Evolutionary conservation across 2,797 vertebrate genomes (phyloP).

Genomic region (Lutra lutra): DNA sequence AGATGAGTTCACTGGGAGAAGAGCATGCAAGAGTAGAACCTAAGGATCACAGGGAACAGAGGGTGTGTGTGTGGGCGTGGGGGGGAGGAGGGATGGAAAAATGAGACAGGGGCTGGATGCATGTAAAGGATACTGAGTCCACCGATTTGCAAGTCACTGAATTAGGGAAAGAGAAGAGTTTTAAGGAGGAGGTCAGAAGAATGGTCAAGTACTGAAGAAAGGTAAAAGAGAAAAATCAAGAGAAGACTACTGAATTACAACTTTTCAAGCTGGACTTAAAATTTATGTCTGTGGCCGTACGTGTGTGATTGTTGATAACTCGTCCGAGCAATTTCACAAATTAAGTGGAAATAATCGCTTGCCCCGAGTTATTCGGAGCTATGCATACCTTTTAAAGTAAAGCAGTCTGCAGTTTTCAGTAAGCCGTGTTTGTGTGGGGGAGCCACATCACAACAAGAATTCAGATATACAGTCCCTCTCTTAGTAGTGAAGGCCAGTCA

Average conservation of each 20-base stretch:
- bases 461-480: constrained; percentile 16
- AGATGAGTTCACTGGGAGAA: neutral
- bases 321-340: neutral
- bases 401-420: constrained; percentile 33
- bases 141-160: neutral
- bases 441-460: constrained; percentile 4
- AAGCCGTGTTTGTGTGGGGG: neutral
- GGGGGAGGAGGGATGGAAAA: fast-evolving
- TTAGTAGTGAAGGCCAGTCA: constrained; percentile 56
- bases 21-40: neutral
- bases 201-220: neutral
- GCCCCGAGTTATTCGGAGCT: neutral
- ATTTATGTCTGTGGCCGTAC: neutral
- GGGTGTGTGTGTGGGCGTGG: neutral
- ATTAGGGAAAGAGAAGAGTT: neutral
- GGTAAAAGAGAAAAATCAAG: neutral
- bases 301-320: constrained; percentile 3
- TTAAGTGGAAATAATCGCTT: neutral
- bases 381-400: neutral
- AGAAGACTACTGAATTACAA: neutral
- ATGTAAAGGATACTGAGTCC: neutral
- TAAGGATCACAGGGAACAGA: neutral
- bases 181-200: neutral
- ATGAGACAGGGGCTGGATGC: neutral
- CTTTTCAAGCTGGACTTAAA: neutral